These are phyloP conservation scores for Stenoptilia bipunctidactyla DNA, from an alignment of 2,888 invertebrate genomes.

Conservation along the genomic window DNA sequence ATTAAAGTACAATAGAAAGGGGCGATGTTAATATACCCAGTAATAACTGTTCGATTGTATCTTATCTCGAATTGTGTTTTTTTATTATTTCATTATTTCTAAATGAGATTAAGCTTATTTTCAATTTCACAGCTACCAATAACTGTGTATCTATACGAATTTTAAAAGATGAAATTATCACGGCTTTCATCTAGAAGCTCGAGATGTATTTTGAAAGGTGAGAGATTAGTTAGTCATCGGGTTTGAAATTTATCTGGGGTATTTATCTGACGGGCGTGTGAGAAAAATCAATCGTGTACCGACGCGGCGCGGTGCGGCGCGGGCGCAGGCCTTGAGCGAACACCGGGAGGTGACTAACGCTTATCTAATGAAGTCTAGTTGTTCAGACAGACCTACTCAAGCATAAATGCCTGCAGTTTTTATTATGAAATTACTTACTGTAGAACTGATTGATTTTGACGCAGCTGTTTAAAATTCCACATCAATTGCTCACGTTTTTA, in stretches of 20 bases:
- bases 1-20: conserved; percentile 1
- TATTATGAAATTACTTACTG: too few relatives aligned
- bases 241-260: conserved; percentile 24
- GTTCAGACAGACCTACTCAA: background rate
- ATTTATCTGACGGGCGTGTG: conserved; percentile 39
- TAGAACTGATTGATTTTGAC: too few relatives aligned
- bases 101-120: background rate
- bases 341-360: conserved; percentile 31
- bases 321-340: conserved; percentile 39
- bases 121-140: background rate
- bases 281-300: conserved; percentile 30
- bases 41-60: background rate
- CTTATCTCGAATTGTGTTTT: background rate
- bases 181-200: conserved; percentile 7
- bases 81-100: background rate
- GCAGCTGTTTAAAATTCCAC: background rate
- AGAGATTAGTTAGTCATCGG: conserved; percentile 18
- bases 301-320: conserved; percentile 18
- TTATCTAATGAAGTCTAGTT: background rate
- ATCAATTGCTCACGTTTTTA: background rate
- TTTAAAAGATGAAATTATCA: conserved; percentile 2
- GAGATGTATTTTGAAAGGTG: conserved; percentile 10
- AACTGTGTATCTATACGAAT: background rate
- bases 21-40: background rate
- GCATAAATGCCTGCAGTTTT: background rate